Percentiles rank a stretch among this genome's conserved stretches.
These are phyloP conservation scores for Sarcophaga peregrina DNA, from an alignment of 1,140 invertebrate species.

Conservation along the genomic window DNA sequence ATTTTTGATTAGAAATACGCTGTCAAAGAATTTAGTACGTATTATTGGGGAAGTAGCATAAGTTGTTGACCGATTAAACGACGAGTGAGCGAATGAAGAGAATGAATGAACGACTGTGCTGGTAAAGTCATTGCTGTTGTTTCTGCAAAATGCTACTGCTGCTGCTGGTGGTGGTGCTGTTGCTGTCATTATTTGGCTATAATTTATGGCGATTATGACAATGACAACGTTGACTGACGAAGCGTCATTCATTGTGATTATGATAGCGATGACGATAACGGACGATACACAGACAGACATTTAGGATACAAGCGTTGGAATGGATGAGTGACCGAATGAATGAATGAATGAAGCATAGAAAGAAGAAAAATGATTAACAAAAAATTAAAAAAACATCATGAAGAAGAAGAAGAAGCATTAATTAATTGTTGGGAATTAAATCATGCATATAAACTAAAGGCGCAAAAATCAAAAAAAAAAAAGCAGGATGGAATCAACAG, in stretches of 20 bases:
- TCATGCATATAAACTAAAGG: background rate
- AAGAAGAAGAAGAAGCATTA: background rate
- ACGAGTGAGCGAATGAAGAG: too few relatives aligned
- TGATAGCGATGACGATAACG: background rate
- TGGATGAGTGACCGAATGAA: background rate
- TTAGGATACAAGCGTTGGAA: background rate
- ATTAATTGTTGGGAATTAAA: conserved; percentile 22
- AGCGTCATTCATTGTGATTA: background rate
- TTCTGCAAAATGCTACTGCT: too few relatives aligned
- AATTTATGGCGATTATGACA: background rate
- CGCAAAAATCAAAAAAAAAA: background rate
- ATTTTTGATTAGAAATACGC: conserved; percentile 36
- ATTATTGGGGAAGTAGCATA: conserved; percentile 21
- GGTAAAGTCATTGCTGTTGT: too few relatives aligned
- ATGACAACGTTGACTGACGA: background rate
- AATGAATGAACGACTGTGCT: too few relatives aligned
- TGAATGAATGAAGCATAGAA: background rate
- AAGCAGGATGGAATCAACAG: background rate
- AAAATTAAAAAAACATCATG: background rate
- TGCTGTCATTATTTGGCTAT: background rate
- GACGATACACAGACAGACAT: background rate
- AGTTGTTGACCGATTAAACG: conserved; percentile 23
- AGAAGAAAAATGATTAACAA: background rate
- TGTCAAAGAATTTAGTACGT: conserved; percentile 5
- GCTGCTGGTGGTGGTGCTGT: background rate